Conservation (phyloP, 2,113 vertebrate genomes). For the Gnathonemus longibarbis region DNA sequence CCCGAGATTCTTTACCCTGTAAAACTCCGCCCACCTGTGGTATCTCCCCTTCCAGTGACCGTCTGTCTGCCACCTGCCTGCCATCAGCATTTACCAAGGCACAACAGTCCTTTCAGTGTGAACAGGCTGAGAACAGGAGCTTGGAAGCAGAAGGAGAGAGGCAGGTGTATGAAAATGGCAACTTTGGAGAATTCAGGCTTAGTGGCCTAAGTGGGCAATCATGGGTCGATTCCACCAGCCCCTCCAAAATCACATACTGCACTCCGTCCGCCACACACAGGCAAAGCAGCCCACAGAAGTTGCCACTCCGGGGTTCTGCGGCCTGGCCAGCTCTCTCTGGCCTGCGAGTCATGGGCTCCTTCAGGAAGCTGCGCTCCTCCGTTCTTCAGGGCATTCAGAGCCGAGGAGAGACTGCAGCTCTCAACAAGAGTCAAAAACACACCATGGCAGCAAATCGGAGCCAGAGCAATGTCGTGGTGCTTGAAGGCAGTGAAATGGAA, state of each 20-base stretch:
- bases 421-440: not conserved
- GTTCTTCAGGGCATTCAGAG: constrained; percentile 84
- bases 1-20: constrained; percentile 32
- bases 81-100: constrained; percentile 44
- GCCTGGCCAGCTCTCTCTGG: constrained; percentile 78
- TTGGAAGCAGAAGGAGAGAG: constrained; percentile 59
- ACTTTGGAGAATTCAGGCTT: constrained; percentile 52
- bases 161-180: constrained; percentile 50
- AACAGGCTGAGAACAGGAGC: constrained; percentile 30
- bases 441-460: constrained; percentile 28
- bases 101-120: not conserved
- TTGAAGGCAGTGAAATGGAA: not conserved
- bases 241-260: constrained; percentile 75
- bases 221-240: constrained; percentile 54
- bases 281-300: constrained; percentile 47
- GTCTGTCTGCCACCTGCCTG: constrained; percentile 15
- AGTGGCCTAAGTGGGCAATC: constrained; percentile 50
- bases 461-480: constrained; percentile 24
- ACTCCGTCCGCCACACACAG: constrained; percentile 65
- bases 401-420: constrained; percentile 50
- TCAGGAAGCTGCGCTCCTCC: constrained; percentile 86
- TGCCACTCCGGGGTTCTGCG: constrained; percentile 56
- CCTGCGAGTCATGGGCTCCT: constrained; percentile 82
- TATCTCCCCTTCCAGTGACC: constrained; percentile 35
- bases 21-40: constrained; percentile 53